Evolutionary conservation across 2,888 invertebrate species (phyloP), one percentile per base, ranked within the genome.

Genomic region (Lasioglossum oenotherae): DNA sequence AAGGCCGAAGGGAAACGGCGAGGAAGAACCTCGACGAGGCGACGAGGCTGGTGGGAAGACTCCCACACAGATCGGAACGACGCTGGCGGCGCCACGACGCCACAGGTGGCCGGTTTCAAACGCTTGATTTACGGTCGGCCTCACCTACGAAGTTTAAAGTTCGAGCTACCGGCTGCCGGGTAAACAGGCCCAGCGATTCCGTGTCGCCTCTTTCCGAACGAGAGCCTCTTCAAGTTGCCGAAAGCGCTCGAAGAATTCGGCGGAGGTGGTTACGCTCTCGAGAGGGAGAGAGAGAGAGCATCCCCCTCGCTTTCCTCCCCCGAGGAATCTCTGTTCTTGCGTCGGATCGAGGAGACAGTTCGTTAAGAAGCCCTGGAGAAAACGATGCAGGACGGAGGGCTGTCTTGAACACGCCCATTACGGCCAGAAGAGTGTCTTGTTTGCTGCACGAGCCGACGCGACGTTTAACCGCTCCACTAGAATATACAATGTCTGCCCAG

Each of bases 81-180:
- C 27, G 67, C 57, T 64, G 60, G 60, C 69, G 80, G 49, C 82
- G 79, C 60, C 78, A 81, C 82, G 82, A 91, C 78, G 91, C 93
- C 89, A 93, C 93, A 93, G 93, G 93, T 93, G 92, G 93, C 92
- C 89, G 90, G 93, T 92, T 92, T 91, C 90, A 92, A 92, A 90
- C 91, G 92, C 91, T 92, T 92, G 93, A 93, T 93, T 93, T 93
- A 93, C 92, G 91, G 89, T 90, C 89, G 90, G 92, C 91, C 91
- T 92, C 93, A 92, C 91, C 91, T 92, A 89, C 88, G 85, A 91
- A 92, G 90, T 91, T 92, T 92, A 89, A 92, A 91, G 89, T 92
- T 91, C 89, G 87, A 88, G 84, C 87, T 87, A 86, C 90, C 67
- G 85, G 81, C 74, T 81, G 83, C 81, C 82, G 84, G 83, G 89